phyloP scores from a whole-genome alignment of 2,797 vertebrate genomes.

The Hippocampus kuda region DNA sequence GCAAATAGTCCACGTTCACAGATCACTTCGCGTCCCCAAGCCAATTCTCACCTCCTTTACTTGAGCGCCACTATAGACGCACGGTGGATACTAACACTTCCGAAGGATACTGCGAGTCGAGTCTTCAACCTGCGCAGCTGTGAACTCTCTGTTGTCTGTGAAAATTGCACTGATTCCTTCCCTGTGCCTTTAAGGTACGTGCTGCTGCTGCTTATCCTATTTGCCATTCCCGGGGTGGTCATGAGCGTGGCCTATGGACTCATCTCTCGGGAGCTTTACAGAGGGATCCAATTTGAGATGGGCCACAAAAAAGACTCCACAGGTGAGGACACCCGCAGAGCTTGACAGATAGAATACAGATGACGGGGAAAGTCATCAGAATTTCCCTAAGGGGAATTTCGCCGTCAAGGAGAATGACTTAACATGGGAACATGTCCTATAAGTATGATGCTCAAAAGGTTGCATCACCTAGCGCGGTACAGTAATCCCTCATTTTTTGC shows the following conservation, averaged over 20 bases:
- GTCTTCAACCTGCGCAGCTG: background rate
- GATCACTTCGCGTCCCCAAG: background rate
- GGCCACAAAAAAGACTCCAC: constrained; percentile 65
- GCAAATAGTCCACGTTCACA: background rate
- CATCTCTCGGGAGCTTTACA: constrained; percentile 89
- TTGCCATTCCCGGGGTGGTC: constrained; percentile 87
- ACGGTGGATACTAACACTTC: background rate
- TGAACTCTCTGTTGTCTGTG: background rate
- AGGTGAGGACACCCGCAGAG: constrained; percentile 53
- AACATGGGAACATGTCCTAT: too few relatives aligned
- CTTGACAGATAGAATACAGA: background rate
- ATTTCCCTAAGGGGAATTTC: background rate
- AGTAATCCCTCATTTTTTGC: too few relatives aligned
- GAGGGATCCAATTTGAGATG: constrained; percentile 86
- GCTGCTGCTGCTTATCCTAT: constrained; percentile 79
- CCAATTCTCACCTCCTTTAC: background rate
- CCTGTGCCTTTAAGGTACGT: constrained; percentile 71
- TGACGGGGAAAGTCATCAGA: background rate
- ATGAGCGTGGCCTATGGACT: constrained; percentile 89
- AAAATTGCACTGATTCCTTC: background rate
- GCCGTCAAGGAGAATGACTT: background rate
- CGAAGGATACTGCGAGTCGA: background rate
- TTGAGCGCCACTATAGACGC: background rate
- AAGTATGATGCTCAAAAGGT: too few relatives aligned
- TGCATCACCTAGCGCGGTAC: too few relatives aligned